These are phyloP conservation scores for Trichogramma evanescens DNA, from an alignment of 2,888 invertebrate species.

Conservation along the genomic window DNA sequence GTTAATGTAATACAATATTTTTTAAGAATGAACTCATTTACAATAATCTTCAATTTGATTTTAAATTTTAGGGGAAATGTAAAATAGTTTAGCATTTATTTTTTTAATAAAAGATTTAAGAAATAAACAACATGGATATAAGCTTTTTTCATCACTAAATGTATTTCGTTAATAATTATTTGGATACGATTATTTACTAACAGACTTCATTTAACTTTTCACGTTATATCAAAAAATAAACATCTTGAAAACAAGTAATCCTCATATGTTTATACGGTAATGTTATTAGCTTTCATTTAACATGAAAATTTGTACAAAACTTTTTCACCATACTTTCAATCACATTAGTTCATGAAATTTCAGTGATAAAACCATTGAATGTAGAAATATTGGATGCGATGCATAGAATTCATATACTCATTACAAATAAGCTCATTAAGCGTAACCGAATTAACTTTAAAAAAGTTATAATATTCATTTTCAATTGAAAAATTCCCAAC, in stretches of 20 bases:
- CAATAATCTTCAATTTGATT: too few species aligned
- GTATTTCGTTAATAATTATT: slow-evolving; percentile 15
- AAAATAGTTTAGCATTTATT: too few species aligned
- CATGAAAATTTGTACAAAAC: background rate
- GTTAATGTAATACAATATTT: too few species aligned
- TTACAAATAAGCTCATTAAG: background rate
- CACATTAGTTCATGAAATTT: background rate
- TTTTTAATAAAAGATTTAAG: too few species aligned
- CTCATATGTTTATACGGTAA: slow-evolving; percentile 4
- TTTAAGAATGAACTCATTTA: too few species aligned
- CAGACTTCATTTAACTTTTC: slow-evolving; percentile 1
- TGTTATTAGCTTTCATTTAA: background rate
- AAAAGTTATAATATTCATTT: background rate
- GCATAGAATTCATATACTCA: background rate
- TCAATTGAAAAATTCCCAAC: slow-evolving; percentile 5
- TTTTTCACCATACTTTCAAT: background rate
- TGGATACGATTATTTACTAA: slow-evolving; percentile 8
- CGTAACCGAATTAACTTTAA: background rate
- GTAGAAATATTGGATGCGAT: background rate
- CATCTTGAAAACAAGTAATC: background rate
- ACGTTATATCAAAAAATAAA: too few species aligned
- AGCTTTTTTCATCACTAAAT: too few species aligned
- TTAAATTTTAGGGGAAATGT: too few species aligned
- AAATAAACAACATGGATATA: too few species aligned
- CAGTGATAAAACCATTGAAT: too few species aligned